These are phyloP conservation scores for Corythornis vintsioides DNA, from an alignment of 2,113 vertebrate genomes.

Conservation along the genomic window DNA sequence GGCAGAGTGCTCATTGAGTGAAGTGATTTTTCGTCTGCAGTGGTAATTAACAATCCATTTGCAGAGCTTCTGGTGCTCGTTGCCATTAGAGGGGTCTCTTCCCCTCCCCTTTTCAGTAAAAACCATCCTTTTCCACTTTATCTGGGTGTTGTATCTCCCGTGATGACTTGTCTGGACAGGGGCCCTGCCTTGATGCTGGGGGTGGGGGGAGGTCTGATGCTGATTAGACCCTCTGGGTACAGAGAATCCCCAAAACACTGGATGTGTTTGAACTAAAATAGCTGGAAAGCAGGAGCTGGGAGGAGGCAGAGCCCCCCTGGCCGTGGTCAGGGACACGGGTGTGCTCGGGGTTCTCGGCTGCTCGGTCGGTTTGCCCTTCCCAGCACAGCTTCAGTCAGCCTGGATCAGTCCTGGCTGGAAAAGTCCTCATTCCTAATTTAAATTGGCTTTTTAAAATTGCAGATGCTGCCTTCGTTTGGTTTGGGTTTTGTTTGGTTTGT, in stretches of 20 bases:
- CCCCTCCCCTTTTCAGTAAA: not conserved
- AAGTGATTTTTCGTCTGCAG: not conserved
- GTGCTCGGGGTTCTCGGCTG: not conserved
- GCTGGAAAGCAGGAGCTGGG: not conserved
- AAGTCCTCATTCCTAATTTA: not conserved
- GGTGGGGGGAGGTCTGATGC: not conserved
- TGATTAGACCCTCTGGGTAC: not conserved
- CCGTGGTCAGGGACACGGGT: not conserved
- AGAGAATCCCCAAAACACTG: not conserved
- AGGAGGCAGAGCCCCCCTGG: not conserved
- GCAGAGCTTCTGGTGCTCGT: not conserved
- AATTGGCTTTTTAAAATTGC: not conserved
- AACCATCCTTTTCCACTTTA: not conserved
- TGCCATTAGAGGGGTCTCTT: slow-evolving; percentile 18
- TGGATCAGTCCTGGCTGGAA: not conserved
- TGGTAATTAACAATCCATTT: slow-evolving; percentile 6
- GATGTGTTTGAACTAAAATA: not conserved
- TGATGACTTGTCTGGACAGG: not conserved
- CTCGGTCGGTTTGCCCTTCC: not conserved
- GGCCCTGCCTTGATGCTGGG: not conserved
- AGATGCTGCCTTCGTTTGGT: not conserved
- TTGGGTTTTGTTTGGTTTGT: too few relatives aligned
- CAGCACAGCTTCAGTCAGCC: rapidly evolving
- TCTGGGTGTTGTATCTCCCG: not conserved
- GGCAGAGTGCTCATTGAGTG: not conserved